A percentile compares a stretch with the other conserved stretches of the same genome.
These are phyloP conservation scores for Liposcelis brunnea DNA, from an alignment of 2,888 invertebrate genomes.

Conservation along the genomic window DNA sequence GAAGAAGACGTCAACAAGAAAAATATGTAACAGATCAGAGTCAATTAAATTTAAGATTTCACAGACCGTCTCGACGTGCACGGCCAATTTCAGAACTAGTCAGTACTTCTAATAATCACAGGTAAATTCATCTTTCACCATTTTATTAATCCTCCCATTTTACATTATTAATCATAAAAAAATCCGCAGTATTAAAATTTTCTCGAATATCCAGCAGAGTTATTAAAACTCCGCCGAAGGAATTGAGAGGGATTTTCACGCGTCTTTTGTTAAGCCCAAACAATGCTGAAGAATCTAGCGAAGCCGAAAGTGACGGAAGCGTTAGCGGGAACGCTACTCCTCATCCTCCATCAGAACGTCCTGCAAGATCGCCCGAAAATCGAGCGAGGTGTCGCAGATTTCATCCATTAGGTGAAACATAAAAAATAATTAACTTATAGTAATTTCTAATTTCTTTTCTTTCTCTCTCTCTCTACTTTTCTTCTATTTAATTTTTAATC, in stretches of 20 bases:
- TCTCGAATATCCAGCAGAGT: conserved; percentile 3
- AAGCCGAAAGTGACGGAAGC: conserved; percentile 16
- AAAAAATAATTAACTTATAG: not conserved
- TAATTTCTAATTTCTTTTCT: too few relatives aligned
- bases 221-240: conserved; percentile 6
- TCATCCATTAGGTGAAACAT: conserved; percentile 4
- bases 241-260: conserved; percentile 18
- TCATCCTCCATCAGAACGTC: conserved; percentile 17
- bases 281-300: conserved; percentile 18
- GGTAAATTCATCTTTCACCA: conserved; percentile 4
- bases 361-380: conserved; percentile 17
- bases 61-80: conserved; percentile 34
- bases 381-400: conserved; percentile 18
- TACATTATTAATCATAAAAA: too few relatives aligned
- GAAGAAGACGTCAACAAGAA: conserved; percentile 57
- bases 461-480: conserved; percentile 6
- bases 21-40: conserved; percentile 76
- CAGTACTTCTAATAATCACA: not conserved
- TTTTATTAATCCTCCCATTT: too few relatives aligned
- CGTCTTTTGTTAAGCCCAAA: conserved; percentile 18
- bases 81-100: conserved; percentile 7
- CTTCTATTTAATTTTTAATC: too few relatives aligned
- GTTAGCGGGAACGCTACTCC: conserved; percentile 15
- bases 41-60: conserved; percentile 64
- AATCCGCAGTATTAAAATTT: not conserved